Evolutionary conservation across 2,888 invertebrate species (phyloP).

Genomic region (Drosophila mercatorum): DNA sequence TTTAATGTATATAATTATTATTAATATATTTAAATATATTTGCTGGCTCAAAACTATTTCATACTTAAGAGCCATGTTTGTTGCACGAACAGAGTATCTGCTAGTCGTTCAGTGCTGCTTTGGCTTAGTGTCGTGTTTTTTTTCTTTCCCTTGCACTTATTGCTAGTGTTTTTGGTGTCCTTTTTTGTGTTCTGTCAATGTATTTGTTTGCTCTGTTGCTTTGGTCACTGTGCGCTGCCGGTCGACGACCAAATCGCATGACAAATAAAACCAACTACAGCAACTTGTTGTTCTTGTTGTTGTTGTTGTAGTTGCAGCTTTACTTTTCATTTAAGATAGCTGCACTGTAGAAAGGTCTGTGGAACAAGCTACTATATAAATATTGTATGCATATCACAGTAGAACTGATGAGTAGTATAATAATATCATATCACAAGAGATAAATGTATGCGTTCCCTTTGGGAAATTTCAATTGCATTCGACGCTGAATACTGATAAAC

Average conservation of each 20-base stretch:
- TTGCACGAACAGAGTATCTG: background rate
- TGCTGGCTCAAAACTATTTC: too few relatives aligned
- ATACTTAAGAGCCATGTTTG: too few relatives aligned
- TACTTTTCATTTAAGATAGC: slow-evolving; percentile 71
- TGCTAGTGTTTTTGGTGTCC: background rate
- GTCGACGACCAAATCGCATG: slow-evolving; percentile 65
- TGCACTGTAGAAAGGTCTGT: background rate
- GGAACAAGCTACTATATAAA: background rate
- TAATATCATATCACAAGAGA: background rate
- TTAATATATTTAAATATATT: too few relatives aligned
- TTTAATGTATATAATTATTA: too few relatives aligned
- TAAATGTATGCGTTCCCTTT: background rate
- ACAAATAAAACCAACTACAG: slow-evolving; percentile 70
- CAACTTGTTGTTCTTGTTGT: slow-evolving; percentile 64
- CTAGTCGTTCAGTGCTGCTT: background rate
- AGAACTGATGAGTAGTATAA: background rate
- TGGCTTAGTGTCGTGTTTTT: background rate
- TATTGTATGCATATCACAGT: background rate
- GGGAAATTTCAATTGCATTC: background rate
- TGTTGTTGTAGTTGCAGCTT: slow-evolving; percentile 52
- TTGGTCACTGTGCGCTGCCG: slow-evolving; percentile 40
- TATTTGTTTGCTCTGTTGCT: slow-evolving; percentile 68
- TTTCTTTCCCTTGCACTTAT: background rate
- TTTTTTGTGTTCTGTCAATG: slow-evolving; percentile 51
- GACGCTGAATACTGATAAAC: background rate